Percentiles rank a stretch among this genome's conserved stretches.
Conservation (phyloP, 64 coral and sea anemone genomes). For the Pocillopora verrucosa region DNA sequence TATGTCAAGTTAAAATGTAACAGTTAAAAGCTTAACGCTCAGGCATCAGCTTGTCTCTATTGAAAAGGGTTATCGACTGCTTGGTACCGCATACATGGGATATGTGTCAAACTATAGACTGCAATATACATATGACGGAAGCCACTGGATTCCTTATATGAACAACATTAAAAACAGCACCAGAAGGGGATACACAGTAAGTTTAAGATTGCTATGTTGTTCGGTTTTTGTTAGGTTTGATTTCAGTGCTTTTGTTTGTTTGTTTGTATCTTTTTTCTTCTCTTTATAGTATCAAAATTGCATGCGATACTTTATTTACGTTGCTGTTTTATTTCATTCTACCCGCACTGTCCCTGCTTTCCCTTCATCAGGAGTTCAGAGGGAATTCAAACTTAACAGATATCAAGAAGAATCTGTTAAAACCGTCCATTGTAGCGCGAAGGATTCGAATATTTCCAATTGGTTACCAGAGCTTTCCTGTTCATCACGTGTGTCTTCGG, state of each 20-base stretch:
- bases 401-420: conserved; percentile 39
- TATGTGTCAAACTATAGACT: conserved; percentile 59
- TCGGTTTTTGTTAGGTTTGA: background rate
- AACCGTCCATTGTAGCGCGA: conserved; percentile 64
- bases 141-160: conserved; percentile 61
- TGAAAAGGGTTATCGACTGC: conserved; percentile 26
- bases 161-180: conserved; percentile 43
- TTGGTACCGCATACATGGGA: background rate
- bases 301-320: no score
- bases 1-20: no score
- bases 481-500: conserved; percentile 67
- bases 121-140: conserved; percentile 67
- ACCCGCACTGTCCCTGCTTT: background rate
- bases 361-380: conserved; percentile 55
- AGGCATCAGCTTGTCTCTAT: background rate
- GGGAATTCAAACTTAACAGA: conserved; percentile 47
- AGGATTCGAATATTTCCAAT: conserved; percentile 80
- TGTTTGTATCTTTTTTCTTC: no score
- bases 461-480: conserved; percentile 34
- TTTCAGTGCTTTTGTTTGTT: background rate
- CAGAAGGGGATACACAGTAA: conserved; percentile 64
- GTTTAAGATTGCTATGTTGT: background rate
- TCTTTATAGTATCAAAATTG: no score
- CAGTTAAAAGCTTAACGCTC: no score
- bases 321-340: background rate